A percentile compares a stretch with the other conserved stretches of the same genome.
These are phyloP conservation scores for Scolanthus callimorphus DNA, from an alignment of 92 coral and sea anemone genomes.

Conservation along the genomic window DNA sequence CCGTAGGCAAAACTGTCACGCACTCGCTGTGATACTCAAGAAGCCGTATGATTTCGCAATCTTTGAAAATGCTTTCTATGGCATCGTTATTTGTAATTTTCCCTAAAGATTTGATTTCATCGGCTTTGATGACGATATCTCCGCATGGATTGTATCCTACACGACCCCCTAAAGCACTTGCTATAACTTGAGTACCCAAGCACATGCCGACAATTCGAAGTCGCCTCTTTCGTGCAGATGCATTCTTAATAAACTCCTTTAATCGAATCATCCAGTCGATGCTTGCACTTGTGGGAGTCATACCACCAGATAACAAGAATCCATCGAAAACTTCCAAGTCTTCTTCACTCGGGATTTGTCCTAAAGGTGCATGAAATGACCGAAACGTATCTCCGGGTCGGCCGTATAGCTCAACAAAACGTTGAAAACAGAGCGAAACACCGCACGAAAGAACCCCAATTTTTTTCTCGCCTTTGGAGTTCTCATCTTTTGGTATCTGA, in stretches of 20 bases:
- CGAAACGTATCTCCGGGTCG: no score
- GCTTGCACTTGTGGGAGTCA: conserved; percentile 49
- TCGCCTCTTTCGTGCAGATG: conserved; percentile 24
- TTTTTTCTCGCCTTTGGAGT: no score
- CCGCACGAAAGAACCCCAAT: no score
- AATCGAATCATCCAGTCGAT: conserved; percentile 50
- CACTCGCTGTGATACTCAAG: conserved; percentile 78
- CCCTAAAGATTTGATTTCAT: conserved; percentile 31
- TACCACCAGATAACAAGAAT: conserved; percentile 62
- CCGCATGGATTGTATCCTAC: conserved; percentile 61
- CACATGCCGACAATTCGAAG: conserved; percentile 70
- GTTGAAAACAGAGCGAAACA: no score
- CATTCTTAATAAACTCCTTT: conserved; percentile 32
- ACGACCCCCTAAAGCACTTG: conserved; percentile 72
- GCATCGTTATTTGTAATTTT: conserved; percentile 13
- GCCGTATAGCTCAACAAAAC: no score
- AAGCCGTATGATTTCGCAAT: conserved; percentile 36
- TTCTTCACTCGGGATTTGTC: conserved; percentile 48
- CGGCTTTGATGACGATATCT: conserved; percentile 58
- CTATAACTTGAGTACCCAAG: conserved; percentile 75
- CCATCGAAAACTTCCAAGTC: conserved; percentile 57
- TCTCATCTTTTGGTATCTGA: no score
- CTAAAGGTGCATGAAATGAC: conserved; percentile 36
- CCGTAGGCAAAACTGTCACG: conserved; percentile 52
- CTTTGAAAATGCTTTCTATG: conserved; percentile 23